Evolutionary conservation across 2,113 vertebrate genomes (phyloP).

Genomic region (Cranoglanis bouderius): DNA sequence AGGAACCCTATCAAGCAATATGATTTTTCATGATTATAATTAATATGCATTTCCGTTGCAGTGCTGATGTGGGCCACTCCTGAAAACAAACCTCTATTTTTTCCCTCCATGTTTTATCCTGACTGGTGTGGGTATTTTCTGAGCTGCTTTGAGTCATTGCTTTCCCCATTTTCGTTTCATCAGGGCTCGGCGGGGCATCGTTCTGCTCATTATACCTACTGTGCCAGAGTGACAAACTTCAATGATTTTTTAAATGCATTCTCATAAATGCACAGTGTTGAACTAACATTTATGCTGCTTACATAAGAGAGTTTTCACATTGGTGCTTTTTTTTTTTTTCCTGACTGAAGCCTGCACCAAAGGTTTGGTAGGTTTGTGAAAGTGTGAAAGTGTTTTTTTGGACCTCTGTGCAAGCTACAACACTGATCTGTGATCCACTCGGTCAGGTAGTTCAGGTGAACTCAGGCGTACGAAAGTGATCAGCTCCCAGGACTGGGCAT

Average conservation of each 20-base stretch:
- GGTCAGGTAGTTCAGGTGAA: background rate
- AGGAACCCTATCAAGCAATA: background rate
- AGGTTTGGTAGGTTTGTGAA: background rate
- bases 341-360: background rate
- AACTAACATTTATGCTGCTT: background rate
- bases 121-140: conserved; percentile 17
- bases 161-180: background rate
- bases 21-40: conserved; percentile 11
- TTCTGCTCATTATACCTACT: conserved; percentile 10
- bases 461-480: background rate
- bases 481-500: background rate
- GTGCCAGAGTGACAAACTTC: background rate
- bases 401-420: background rate
- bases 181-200: background rate
- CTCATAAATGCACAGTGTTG: background rate
- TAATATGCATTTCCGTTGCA: background rate
- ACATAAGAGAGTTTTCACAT: background rate
- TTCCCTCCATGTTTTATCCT: background rate
- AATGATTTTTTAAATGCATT: background rate
- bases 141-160: conserved; percentile 22
- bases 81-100: background rate
- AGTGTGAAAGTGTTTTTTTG: background rate
- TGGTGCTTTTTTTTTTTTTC: background rate
- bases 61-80: background rate
- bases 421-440: background rate